phyloP scores from a whole-genome alignment of 1,140 invertebrate species.

The Riptortus pedestris region DNA sequence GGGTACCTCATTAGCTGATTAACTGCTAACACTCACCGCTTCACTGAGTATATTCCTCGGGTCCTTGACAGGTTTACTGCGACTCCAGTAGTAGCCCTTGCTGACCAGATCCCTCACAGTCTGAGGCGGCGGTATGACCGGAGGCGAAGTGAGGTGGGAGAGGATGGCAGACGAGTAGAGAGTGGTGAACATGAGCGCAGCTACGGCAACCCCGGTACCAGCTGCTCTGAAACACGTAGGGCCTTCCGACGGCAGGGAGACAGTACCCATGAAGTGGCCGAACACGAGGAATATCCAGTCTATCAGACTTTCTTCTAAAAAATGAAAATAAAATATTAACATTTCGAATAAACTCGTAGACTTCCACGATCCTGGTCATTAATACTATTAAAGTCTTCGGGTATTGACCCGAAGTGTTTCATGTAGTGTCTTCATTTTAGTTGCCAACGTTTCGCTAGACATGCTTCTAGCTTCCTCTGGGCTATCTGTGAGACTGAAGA shows the following conservation, averaged over 20 bases:
- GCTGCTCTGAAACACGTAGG: background rate
- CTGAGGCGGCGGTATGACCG: background rate
- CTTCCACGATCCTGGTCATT: too few species aligned
- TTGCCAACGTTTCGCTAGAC: too few species aligned
- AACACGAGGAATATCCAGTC: background rate
- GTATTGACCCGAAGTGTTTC: too few species aligned
- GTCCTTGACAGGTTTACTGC: background rate
- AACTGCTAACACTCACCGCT: too few species aligned
- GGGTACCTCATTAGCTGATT: too few species aligned
- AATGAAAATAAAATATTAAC: too few species aligned
- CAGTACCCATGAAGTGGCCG: background rate
- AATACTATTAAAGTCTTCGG: too few species aligned
- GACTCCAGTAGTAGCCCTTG: background rate
- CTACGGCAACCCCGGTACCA: background rate
- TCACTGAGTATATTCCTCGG: background rate
- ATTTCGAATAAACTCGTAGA: too few species aligned
- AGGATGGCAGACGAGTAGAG: background rate
- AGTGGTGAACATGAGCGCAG: background rate
- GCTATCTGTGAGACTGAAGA: too few species aligned
- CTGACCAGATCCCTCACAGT: background rate
- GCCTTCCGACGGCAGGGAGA: background rate
- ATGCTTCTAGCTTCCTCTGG: too few species aligned
- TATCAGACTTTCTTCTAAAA: background rate
- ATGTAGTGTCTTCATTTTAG: too few species aligned
- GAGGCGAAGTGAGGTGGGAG: background rate